Conservation (phyloP, 1,140 invertebrate genomes). For the Teleopsis dalmanni region DNA sequence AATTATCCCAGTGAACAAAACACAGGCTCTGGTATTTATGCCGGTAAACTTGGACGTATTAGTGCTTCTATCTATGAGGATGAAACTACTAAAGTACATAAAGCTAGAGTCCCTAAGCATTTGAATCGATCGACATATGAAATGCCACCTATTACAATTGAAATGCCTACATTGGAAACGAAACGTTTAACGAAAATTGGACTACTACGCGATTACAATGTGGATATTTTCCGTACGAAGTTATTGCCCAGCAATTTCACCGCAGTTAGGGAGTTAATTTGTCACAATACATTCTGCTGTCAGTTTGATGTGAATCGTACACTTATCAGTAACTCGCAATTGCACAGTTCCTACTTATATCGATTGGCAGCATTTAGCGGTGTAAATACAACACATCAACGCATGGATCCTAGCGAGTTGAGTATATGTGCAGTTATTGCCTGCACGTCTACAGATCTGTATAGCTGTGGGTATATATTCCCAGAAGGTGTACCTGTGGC, state of each 20-base stretch:
- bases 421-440: constrained; percentile 44
- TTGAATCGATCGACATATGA: constrained; percentile 30
- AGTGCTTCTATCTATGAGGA: constrained; percentile 22
- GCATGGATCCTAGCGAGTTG: constrained; percentile 33
- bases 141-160: constrained; percentile 1
- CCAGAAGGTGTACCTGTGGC: constrained; percentile 9
- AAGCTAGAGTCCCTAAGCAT: constrained; percentile 28
- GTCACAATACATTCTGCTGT: constrained; percentile 13
- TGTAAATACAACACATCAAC: constrained; percentile 20
- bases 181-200: constrained; percentile 17
- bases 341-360: constrained; percentile 31
- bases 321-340: background rate
- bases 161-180: constrained; percentile 8
- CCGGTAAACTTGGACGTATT: constrained; percentile 38
- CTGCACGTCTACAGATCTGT: constrained; percentile 27
- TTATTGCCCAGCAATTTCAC: constrained; percentile 17
- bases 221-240: constrained; percentile 25
- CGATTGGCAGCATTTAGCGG: constrained; percentile 42
- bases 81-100: constrained; percentile 24
- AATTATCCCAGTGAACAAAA: constrained; percentile 32
- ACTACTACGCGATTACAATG: constrained; percentile 27
- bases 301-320: constrained; percentile 10
- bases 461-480: constrained; percentile 34
- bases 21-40: constrained; percentile 46
- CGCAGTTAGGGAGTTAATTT: background rate